phyloP scores from a whole-genome alignment of 2,888 invertebrate genomes.

The Schizotus pectinicornis region DNA sequence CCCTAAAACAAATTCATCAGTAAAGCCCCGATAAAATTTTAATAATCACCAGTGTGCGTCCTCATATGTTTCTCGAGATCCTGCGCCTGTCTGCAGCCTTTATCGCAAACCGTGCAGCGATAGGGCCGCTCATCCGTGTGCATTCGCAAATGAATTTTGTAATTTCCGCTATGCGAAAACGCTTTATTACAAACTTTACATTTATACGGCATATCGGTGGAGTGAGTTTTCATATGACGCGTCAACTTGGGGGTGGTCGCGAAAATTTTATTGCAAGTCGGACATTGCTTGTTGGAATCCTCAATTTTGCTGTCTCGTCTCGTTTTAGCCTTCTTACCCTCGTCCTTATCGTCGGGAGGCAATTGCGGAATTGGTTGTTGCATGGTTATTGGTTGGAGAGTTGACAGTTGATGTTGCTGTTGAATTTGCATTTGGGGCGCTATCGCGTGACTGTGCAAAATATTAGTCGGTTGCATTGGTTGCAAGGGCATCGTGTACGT shows the following conservation, averaged over 20 bases:
- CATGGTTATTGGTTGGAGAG: conserved; percentile 34
- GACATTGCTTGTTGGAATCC: conserved; percentile 51
- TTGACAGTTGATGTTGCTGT: conserved; percentile 33
- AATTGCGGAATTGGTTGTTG: conserved; percentile 8
- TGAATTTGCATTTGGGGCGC: conserved; percentile 31
- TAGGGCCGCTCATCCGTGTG: conserved; percentile 58
- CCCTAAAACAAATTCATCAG: conserved; percentile 42
- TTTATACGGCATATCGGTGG: conserved; percentile 56
- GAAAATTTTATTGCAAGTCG: conserved; percentile 55
- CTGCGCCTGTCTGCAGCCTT: conserved; percentile 58
- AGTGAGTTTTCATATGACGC: conserved; percentile 58
- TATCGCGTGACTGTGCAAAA: conserved; percentile 43
- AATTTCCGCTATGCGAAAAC: conserved; percentile 59
- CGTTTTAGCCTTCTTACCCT: conserved; percentile 30
- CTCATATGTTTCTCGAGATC: conserved; percentile 60
- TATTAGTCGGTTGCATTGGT: conserved; percentile 45
- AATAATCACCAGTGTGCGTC: conserved; percentile 57
- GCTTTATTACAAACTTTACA: conserved; percentile 58
- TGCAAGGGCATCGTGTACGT: conserved; percentile 51
- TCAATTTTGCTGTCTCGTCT: conserved; percentile 22
- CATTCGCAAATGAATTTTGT: conserved; percentile 57
- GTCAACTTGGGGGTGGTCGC: conserved; percentile 53
- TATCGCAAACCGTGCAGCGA: conserved; percentile 58
- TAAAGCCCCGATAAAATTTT: conserved; percentile 1
- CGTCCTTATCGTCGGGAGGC: conserved; percentile 29